Percentiles rank a stretch among this genome's conserved stretches.
Evolutionary conservation across 2,888 invertebrate species (phyloP).

Genomic region (Athrips mouffetella): DNA sequence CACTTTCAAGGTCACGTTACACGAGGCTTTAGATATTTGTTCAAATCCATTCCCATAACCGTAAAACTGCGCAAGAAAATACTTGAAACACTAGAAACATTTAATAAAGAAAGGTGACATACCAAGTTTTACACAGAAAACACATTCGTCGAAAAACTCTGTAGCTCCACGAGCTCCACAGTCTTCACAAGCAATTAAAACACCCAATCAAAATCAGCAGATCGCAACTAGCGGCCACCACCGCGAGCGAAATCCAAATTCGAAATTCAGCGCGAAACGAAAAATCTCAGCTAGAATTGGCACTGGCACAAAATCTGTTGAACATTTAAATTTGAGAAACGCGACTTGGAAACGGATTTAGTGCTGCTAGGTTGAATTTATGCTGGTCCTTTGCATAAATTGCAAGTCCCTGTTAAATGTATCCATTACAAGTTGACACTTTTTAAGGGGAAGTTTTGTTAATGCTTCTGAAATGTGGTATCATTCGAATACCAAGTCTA

Average conservation of each 20-base stretch:
- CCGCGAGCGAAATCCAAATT: no score
- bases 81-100: no score
- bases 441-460: slow-evolving; percentile 33
- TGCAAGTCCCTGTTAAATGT: slow-evolving; percentile 62
- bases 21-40: no score
- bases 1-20: no score
- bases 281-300: slow-evolving; percentile 28
- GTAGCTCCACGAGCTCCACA: no score
- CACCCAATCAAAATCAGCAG: background rate
- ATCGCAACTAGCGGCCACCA: background rate
- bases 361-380: slow-evolving; percentile 48
- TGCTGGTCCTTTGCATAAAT: slow-evolving; percentile 62
- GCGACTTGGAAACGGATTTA: slow-evolving; percentile 36
- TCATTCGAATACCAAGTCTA: no score
- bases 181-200: no score
- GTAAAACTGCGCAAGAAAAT: no score
- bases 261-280: slow-evolving; percentile 14
- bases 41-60: no score
- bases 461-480: background rate
- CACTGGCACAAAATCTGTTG: slow-evolving; percentile 30
- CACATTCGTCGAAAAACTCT: no score
- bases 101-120: no score
- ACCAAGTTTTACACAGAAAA: no score
- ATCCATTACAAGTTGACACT: slow-evolving; percentile 68
- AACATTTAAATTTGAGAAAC: slow-evolving; percentile 35